Base-by-base conservation (phyloP, 2,113 vertebrate species). In the Kryptolebias marmoratus region DNA sequence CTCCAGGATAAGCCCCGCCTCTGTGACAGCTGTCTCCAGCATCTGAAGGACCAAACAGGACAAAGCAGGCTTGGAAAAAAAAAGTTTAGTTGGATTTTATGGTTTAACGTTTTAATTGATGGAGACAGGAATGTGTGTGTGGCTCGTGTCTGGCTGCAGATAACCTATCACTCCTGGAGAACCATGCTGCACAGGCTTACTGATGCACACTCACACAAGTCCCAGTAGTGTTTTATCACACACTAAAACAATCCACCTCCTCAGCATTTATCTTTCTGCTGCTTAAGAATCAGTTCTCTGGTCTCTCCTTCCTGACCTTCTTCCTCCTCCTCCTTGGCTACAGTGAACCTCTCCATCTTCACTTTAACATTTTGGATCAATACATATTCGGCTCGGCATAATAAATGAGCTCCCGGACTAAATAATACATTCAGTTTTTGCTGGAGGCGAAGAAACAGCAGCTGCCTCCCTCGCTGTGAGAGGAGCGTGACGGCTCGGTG, bases 361-460 rank as follows among this genome's bases (percentile, higher is more conserved):
- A 80, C 73, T 82, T 80, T 74, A 57, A 58, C 64, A 44, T 13
- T 75, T 73, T 59, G 67, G 77, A 90, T 90, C 86, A 32, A 91
- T 90, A 60, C 31, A 42, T 28, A 87, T 54, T 72, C 56, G 47
- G 47, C 44, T 57, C 60, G 53, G 78, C 73, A 82, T 87, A 81
- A 73, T 68, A 83, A 87, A 84, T 86, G 45, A 90, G 66, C 68
- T 79, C 42, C 66, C 13, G 32, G 39, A 71, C 64, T 87, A 59
- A 87, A 87, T 87, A 76, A 87, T 72, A 60, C 36, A 79, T 81
- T 64, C 56, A 0, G 5, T 72, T 71, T 77, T 9, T 71, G 62
- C 83, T 71, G 77, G 81, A 83, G 72, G 77, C 55, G 42, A 71
- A 71, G 61, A 55, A 73, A 71, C 55, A 30, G 68, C 56, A 77